phyloP scores from a whole-genome alignment of 2,888 invertebrate species.

The Drosophila monieri region DNA sequence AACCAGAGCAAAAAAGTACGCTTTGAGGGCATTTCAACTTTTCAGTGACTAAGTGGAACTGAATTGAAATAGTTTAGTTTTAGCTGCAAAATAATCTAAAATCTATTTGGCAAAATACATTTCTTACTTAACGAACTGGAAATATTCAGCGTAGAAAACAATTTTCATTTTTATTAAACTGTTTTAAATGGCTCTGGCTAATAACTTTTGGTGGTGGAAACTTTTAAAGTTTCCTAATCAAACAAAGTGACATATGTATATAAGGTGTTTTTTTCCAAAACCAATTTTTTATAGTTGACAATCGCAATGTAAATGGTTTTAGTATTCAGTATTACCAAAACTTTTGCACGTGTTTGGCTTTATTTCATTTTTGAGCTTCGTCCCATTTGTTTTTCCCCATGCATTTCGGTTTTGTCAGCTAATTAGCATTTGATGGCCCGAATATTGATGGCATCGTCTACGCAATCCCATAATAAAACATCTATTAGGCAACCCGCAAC shows the following conservation, averaged over 20 bases:
- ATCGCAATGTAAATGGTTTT: too few relatives aligned
- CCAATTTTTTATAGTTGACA: too few relatives aligned
- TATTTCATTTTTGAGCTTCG: constrained; percentile 1
- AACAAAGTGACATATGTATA: not conserved
- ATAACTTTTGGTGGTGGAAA: not conserved
- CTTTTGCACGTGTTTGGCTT: constrained; percentile 6
- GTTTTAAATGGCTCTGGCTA: not conserved
- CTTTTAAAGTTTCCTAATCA: not conserved
- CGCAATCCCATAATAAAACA: constrained; percentile 30
- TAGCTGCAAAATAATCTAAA: not conserved
- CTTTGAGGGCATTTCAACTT: constrained; percentile 4
- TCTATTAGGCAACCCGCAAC: constrained; percentile 23
- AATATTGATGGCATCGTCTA: not conserved
- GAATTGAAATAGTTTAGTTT: not conserved
- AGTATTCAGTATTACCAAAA: not conserved
- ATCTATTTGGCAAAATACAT: not conserved
- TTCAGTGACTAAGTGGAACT: not conserved
- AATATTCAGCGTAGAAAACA: not conserved
- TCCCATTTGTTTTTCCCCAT: constrained; percentile 14
- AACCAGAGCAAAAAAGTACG: not conserved
- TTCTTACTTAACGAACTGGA: not conserved
- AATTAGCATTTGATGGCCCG: constrained; percentile 26
- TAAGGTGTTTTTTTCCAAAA: too few relatives aligned
- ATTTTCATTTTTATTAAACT: not conserved
- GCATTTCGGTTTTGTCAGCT: constrained; percentile 9